Evolutionary conservation across 2,888 invertebrate genomes (phyloP), one percentile per base, ranked within the genome.

Genomic region (Crepidodera aurea): DNA sequence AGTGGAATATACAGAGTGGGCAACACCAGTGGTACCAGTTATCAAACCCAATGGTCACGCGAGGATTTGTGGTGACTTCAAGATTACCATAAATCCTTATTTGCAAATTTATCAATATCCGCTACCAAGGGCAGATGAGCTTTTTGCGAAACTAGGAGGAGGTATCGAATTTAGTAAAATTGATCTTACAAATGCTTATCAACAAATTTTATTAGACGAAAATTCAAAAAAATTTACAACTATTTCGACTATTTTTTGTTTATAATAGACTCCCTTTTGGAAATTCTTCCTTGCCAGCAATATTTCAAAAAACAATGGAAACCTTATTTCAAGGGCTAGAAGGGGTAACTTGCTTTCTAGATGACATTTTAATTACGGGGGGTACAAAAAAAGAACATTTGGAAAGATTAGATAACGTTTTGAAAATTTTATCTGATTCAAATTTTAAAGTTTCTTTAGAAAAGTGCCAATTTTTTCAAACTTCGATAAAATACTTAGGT

Each of bases 171-270:
- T 51, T 42, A 25, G 10, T 7, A 55, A 42, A 32, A 32, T 42
- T 16, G 42, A 34, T 32, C 12, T 32, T 12, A 3, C 12, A 5
- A 4, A 40, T 6, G 40, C 40, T 1, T 40, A 40, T 18, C 1
- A 1, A 10, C 40, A 40, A 15, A 40, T 40, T 10, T 2, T 8
- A 1, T 18, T 18, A 16, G 34, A 51, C 6, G 10, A 51, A 15
- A n/a, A 7, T 1, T 29, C 51, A 34, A 32, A 46, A 55, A 10
- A 8, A 10, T 2, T 42, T 13, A 18, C 8, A 4, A 78, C 77
- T 1, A 64, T 80, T 46, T 77, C 60, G 61, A 79, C 78, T 77
- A 1, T 55, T 78, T 10, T 78, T 69, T 62, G 60, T 70, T 50
- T 71, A 70, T 48, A 77, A 69, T 3, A 59, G 78, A 12, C 55